phyloP scores from a whole-genome alignment of 2,797 vertebrate genomes.

The Chiloscyllium punctatum region DNA sequence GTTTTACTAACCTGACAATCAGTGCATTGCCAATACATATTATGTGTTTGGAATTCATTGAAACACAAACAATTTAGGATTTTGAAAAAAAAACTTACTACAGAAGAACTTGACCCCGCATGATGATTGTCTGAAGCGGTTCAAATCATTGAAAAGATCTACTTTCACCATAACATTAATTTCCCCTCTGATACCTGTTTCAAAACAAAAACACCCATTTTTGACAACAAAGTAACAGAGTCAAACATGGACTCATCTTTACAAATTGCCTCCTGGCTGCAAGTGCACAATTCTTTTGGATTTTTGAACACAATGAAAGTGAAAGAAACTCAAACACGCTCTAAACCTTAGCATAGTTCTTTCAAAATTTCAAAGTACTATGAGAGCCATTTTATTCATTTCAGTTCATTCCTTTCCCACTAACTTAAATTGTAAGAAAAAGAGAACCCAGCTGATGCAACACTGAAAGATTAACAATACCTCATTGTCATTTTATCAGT shows the following conservation, averaged over 20 bases:
- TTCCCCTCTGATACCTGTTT: constrained; percentile 87
- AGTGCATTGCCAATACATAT: not conserved
- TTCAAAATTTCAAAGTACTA: not conserved
- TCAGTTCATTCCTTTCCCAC: not conserved
- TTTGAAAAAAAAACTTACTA: constrained; percentile 67
- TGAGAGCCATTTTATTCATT: not conserved
- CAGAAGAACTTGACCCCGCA: constrained; percentile 98
- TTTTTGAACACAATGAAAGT: not conserved
- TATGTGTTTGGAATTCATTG: constrained; percentile 33
- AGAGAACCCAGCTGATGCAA: not conserved
- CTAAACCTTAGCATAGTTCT: not conserved
- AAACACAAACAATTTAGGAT: constrained; percentile 56
- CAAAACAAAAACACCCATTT: constrained; percentile 37
- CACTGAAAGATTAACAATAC: not conserved
- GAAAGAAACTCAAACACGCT: not conserved
- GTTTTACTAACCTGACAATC: not conserved
- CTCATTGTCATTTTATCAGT: not conserved
- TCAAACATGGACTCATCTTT: not conserved
- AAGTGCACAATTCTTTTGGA: not conserved
- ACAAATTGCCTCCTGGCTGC: not conserved
- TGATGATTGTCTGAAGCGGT: constrained; percentile 94
- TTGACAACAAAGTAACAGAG: not conserved
- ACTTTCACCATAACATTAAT: constrained; percentile 96
- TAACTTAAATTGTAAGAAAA: not conserved
- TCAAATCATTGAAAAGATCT: constrained; percentile 96